Conservation (phyloP, 2,113 vertebrate species). For the Nyctibius bracteatus region DNA sequence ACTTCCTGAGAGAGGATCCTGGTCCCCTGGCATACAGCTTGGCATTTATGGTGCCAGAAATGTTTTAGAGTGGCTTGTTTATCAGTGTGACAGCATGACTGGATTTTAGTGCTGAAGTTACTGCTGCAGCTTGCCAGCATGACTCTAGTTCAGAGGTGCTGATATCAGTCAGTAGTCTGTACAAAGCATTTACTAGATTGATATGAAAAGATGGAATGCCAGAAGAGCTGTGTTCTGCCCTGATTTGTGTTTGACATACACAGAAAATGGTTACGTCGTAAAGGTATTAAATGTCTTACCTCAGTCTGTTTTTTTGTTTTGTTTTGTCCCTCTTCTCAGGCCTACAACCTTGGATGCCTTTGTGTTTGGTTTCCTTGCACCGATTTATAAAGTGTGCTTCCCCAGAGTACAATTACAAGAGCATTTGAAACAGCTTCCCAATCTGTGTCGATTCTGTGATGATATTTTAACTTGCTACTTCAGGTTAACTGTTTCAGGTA, state of each 20-base stretch:
- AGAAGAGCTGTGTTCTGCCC: not conserved
- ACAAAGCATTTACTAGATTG: not conserved
- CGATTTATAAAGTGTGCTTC: constrained; percentile 88
- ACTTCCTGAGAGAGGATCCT: not conserved
- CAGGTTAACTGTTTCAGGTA: constrained; percentile 77
- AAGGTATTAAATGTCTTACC: not conserved
- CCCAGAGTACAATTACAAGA: constrained; percentile 88
- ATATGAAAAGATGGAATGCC: not conserved
- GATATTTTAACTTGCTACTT: constrained; percentile 87
- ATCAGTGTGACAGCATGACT: not conserved
- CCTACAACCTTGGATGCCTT: constrained; percentile 95
- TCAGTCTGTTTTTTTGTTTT: not conserved
- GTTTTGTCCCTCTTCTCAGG: constrained; percentile 63
- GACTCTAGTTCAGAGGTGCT: not conserved
- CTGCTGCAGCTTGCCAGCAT: not conserved
- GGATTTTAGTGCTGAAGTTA: not conserved
- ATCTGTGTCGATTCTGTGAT: constrained; percentile 90
- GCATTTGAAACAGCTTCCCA: constrained; percentile 90
- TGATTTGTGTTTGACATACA: not conserved
- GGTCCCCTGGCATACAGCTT: not conserved
- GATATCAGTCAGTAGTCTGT: not conserved
- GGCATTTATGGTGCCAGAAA: not conserved
- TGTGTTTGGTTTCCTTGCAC: constrained; percentile 92
- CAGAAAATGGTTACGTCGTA: not conserved
- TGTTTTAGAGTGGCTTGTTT: not conserved